Evolutionary conservation across 2,113 vertebrate genomes (phyloP).

Genomic region (Ictidomys tridecemlineatus): DNA sequence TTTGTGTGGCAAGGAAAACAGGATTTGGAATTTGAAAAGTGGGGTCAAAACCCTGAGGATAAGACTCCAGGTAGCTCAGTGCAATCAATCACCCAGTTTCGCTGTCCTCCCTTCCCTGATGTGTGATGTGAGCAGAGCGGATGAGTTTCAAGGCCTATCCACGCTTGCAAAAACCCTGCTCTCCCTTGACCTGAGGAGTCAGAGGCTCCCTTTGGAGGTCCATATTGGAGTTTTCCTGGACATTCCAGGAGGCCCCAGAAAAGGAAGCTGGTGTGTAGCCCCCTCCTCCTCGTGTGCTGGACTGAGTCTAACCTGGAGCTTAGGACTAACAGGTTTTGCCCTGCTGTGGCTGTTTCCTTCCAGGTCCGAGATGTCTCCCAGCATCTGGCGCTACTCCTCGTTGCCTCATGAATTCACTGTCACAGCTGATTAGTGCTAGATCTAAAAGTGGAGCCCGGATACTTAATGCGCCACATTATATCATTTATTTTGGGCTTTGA

Average conservation of each 20-base stretch:
- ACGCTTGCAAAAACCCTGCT: fast-evolving
- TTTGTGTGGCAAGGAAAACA: too few species aligned
- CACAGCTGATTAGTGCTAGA: not conserved
- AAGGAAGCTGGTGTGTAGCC: not conserved
- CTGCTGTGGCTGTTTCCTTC: not conserved
- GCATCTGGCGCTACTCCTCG: slow-evolving; percentile 33
- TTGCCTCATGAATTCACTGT: slow-evolving; percentile 35
- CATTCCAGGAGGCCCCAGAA: not conserved
- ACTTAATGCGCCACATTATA: not conserved
- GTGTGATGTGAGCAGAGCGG: not conserved
- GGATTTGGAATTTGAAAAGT: not conserved
- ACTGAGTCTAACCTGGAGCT: slow-evolving; percentile 6
- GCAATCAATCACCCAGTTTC: not conserved
- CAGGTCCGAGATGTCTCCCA: not conserved
- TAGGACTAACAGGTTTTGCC: not conserved
- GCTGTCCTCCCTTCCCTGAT: not conserved
- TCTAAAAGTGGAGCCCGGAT: not conserved
- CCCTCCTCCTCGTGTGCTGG: not conserved
- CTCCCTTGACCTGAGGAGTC: fast-evolving
- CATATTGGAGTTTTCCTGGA: not conserved
- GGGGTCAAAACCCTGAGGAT: not conserved
- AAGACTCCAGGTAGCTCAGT: not conserved
- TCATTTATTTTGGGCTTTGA: not conserved
- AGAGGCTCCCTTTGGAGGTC: not conserved
- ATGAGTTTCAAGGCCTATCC: not conserved